These are phyloP conservation scores for Troglohyphantes excavatus DNA, from an alignment of 2,888 invertebrate genomes.

Conservation along the genomic window DNA sequence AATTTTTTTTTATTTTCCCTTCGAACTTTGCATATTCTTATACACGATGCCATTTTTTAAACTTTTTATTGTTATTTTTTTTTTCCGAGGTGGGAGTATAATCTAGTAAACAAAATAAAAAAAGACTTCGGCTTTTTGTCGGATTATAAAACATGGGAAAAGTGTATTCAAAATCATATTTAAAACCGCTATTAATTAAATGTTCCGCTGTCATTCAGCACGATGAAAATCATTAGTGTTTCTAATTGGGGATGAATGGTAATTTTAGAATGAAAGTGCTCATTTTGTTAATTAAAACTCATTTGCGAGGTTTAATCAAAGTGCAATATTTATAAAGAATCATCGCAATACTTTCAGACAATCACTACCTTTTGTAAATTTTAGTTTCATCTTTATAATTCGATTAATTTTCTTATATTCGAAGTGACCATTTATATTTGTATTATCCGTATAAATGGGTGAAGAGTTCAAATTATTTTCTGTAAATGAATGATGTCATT, in stretches of 20 bases:
- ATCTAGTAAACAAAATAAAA: slow-evolving; percentile 31
- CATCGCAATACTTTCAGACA: no score
- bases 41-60: background rate
- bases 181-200: slow-evolving; percentile 63
- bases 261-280: slow-evolving; percentile 38
- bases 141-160: slow-evolving; percentile 20
- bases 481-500: no score
- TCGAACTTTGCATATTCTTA: background rate
- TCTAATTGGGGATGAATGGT: slow-evolving; percentile 42
- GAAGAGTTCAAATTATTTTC: no score
- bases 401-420: no score
- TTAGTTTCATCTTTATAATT: no score
- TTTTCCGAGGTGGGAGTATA: background rate
- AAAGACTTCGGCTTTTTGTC: background rate
- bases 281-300: slow-evolving; percentile 51
- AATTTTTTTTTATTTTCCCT: background rate
- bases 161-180: slow-evolving; percentile 3
- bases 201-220: slow-evolving; percentile 3
- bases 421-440: no score
- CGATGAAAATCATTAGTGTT: slow-evolving; percentile 42
- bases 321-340: no score
- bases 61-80: background rate
- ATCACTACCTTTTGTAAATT: no score
- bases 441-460: no score
- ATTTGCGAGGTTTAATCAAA: background rate